Evolutionary conservation across 2,888 invertebrate genomes (phyloP).

Genomic region (Atrina japonica): DNA sequence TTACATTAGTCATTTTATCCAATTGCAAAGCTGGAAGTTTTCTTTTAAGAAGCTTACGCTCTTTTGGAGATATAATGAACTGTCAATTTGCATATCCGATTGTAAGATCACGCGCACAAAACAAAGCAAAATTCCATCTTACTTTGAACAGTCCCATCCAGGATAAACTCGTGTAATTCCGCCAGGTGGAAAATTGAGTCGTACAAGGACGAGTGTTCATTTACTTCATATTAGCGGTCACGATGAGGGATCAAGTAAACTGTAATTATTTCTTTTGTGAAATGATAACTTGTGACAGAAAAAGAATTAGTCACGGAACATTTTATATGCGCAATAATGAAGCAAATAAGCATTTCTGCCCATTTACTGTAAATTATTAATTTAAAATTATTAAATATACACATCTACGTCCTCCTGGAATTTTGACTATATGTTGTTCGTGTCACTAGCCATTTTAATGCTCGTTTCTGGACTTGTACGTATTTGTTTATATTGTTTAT

Average conservation of each 20-base stretch:
- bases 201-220: conserved; percentile 14
- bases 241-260: conserved; percentile 25
- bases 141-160: neutral
- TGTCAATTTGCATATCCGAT: conserved; percentile 10
- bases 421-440: no score
- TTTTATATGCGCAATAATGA: no score
- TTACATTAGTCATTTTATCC: conserved; percentile 30
- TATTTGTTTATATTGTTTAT: no score
- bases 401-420: no score
- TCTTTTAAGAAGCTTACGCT: conserved; percentile 15
- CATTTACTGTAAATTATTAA: no score
- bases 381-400: no score
- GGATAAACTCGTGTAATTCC: conserved; percentile 19
- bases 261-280: conserved; percentile 3
- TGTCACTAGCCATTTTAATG: no score
- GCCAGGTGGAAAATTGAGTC: conserved; percentile 32
- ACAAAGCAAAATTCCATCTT: no score
- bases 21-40: conserved; percentile 8
- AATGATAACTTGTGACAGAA: conserved; percentile 7
- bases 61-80: neutral
- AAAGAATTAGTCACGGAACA: conserved; percentile 13
- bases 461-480: no score
- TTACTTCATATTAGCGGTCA: conserved; percentile 29
- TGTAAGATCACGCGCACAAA: conserved; percentile 21
- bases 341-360: no score